phyloP scores from a whole-genome alignment of 2,888 invertebrate species.

The Melinaea marsaeus region DNA sequence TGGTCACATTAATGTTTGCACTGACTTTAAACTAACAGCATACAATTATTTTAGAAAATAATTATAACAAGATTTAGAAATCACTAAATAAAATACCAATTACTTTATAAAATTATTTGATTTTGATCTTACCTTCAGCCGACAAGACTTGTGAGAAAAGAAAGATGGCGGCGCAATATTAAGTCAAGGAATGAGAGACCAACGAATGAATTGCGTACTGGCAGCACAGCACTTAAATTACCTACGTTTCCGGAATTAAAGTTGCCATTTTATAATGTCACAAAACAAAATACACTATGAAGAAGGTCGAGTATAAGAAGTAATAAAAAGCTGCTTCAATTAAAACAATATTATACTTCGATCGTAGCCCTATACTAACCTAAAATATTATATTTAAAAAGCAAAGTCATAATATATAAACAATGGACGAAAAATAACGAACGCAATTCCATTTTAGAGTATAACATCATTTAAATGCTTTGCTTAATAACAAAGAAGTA shows the following conservation, averaged over 20 bases:
- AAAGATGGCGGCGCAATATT: conserved; percentile 65
- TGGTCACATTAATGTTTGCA: conserved; percentile 49
- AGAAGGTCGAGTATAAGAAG: too few relatives aligned
- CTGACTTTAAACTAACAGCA: conserved; percentile 3
- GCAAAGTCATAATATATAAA: too few relatives aligned
- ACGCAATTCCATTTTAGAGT: too few relatives aligned
- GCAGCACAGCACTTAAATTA: conserved; percentile 18
- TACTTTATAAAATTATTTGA: conserved; percentile 34
- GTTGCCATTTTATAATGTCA: conserved; percentile 16
- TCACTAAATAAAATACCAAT: not conserved
- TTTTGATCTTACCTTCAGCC: conserved; percentile 66
- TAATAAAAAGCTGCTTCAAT: too few relatives aligned
- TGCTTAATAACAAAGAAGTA: too few relatives aligned
- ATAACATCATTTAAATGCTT: too few relatives aligned
- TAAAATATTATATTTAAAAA: too few relatives aligned
- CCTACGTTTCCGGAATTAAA: conserved; percentile 19
- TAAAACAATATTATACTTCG: too few relatives aligned
- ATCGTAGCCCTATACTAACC: too few relatives aligned
- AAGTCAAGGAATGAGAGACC: conserved; percentile 23
- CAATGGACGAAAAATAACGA: too few relatives aligned
- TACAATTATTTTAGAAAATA: conserved; percentile 4
- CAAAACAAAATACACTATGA: conserved; percentile 7
- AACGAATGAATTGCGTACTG: conserved; percentile 39
- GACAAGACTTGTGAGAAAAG: conserved; percentile 67
- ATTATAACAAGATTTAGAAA: not conserved